These are phyloP conservation scores for Cephalopterus ornatus DNA, from an alignment of 2,113 vertebrate genomes.

Conservation along the genomic window DNA sequence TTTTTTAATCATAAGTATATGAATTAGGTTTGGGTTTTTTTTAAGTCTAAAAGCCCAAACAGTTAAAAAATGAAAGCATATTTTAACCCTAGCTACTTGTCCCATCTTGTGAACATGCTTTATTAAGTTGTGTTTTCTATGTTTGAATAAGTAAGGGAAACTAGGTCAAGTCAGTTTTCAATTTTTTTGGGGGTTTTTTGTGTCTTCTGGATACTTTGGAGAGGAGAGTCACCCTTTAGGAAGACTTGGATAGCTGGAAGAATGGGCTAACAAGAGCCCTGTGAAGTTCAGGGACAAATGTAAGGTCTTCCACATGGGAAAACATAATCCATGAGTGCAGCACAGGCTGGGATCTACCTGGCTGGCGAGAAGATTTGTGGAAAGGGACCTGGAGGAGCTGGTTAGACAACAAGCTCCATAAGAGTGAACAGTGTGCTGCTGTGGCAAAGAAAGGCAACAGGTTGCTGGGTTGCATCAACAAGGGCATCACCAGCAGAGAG, in stretches of 20 bases:
- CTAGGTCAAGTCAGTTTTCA: neutral
- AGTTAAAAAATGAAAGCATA: neutral
- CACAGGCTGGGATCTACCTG: neutral
- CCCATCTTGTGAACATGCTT: neutral
- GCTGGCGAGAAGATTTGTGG: neutral
- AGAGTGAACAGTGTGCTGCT: neutral
- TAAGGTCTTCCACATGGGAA: neutral
- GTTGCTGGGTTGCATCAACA: neutral
- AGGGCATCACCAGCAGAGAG: neutral
- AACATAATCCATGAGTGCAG: neutral
- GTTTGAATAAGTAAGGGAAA: neutral
- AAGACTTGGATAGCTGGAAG: neutral
- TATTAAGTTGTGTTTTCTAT: neutral
- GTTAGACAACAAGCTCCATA: rapidly evolving
- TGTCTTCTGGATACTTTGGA: neutral
- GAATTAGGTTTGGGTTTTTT: neutral
- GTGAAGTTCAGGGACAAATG: neutral
- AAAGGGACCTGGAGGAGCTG: neutral
- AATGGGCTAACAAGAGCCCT: neutral
- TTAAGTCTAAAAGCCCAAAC: rapidly evolving
- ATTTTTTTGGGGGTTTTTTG: no score
- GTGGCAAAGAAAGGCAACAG: neutral
- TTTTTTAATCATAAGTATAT: neutral
- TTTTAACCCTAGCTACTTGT: neutral
- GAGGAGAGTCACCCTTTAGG: neutral